Percentiles rank a stretch among this genome's conserved stretches.
Conservation (phyloP, 1,140 invertebrate species). For the Calycopis cecrops region DNA sequence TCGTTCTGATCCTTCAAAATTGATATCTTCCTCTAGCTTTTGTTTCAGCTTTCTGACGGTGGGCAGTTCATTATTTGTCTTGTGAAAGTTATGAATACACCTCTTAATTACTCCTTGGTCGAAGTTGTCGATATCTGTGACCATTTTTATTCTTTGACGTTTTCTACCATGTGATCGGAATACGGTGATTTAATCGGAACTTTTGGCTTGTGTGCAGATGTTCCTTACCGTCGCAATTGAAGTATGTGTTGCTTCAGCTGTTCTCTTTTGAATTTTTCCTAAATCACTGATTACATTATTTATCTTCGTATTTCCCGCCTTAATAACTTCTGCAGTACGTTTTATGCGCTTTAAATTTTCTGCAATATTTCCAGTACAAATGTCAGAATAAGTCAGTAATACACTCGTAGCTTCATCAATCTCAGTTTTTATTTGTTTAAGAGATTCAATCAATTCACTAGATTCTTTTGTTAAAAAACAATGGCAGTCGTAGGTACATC, state of each 20-base stretch:
- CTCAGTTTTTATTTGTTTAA: neutral
- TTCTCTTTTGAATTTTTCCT: conserved; percentile 2
- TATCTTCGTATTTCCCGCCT: neutral
- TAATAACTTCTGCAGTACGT: neutral
- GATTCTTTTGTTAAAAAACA: conserved; percentile 6
- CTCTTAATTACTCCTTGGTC: conserved; percentile 12
- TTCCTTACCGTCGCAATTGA: conserved; percentile 3
- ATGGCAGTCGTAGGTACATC: conserved; percentile 8
- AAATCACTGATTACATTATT: neutral
- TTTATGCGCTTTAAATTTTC: neutral
- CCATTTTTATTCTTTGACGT: conserved; percentile 1
- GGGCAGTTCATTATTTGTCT: neutral
- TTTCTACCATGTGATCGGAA: conserved; percentile 11
- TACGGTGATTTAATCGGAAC: neutral
- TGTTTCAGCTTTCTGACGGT: conserved; percentile 5
- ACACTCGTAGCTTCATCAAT: neutral
- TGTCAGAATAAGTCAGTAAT: neutral
- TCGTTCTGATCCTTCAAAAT: conserved; percentile 1
- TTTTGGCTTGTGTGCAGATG: neutral
- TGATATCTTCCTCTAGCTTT: conserved; percentile 6
- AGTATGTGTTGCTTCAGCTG: neutral
- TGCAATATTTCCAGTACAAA: neutral
- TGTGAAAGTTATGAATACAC: conserved; percentile 6
- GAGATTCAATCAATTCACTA: neutral
- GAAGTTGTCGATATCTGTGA: conserved; percentile 7